Evolutionary conservation across 2,797 vertebrate species (phyloP), one percentile per base, ranked within the genome.

Genomic region (Orientallactaga sibirica): DNA sequence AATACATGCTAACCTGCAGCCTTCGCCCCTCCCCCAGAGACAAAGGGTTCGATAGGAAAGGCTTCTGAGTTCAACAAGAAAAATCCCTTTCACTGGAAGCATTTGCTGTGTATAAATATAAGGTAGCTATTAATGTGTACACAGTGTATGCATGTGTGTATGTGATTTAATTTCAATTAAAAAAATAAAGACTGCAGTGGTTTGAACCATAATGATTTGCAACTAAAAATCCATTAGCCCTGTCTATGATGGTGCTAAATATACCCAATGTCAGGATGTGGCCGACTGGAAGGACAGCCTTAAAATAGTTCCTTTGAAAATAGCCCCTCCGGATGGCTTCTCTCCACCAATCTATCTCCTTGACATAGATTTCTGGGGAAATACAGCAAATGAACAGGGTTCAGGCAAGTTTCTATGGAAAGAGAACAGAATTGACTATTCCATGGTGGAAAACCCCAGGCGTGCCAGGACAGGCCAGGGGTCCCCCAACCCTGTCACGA

Each of bases 301-400:
- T 98, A 97, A 98, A 98, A 98, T 97, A 98, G 98, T 94, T 92
- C 78, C 93, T 97, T 96, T 97, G 97, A 97, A 98, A 98, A 97
- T 96, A 98, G 94, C 81, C 92, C 97, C 96, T 95, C 86, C 88
- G 94, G 92, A 95, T 4, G 95, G 88, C 83, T 19, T 93, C 25
- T 83, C 95, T 95, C 96, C 83, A 81, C 97, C 96, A 94, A 97
- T 96, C 97, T 95, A 95, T 96, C 93, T 97, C 90, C 95, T 96
- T 97, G 97, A 97, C 96, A 91, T 0, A 0, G 48, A 0, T 0
- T 97, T 96, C 92, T 61, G 41, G 88, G 81, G 84, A 96, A 61
- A 74, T 15, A 52, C 48, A 88, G 43, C 24, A 24, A 11, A n/a
- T 2, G 78, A 80, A 52, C 67, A 61, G 82, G 71, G 67, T 1